Evolutionary conservation across 1,140 invertebrate genomes (phyloP).

Genomic region (Anastrepha obliqua): DNA sequence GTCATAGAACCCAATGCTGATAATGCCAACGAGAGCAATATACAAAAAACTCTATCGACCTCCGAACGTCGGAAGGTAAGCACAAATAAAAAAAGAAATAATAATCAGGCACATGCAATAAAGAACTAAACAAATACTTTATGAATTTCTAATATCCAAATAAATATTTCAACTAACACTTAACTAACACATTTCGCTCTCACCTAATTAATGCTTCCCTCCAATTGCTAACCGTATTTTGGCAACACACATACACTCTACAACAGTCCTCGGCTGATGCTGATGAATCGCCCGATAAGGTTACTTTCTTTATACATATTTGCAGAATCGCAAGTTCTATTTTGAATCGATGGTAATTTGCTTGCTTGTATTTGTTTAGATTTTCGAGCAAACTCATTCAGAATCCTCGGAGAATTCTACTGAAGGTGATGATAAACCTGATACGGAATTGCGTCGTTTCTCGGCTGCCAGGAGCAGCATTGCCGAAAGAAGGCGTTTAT

Average conservation of each 20-base stretch:
- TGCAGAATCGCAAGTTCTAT: neutral
- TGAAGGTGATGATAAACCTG: slow-evolving; percentile 71
- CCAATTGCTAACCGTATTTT: slow-evolving; percentile 49
- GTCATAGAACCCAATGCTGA: neutral
- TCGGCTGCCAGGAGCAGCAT: slow-evolving; percentile 81
- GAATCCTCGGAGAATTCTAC: slow-evolving; percentile 72
- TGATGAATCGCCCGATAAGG: slow-evolving; percentile 73
- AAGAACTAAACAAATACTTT: too few relatives aligned
- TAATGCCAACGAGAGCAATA: neutral
- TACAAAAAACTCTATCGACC: slow-evolving; percentile 82
- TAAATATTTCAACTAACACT: neutral
- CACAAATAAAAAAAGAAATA: neutral
- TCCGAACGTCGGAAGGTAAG: slow-evolving; percentile 81
- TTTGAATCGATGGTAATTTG: slow-evolving; percentile 73
- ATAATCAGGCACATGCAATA: neutral
- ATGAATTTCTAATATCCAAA: too few relatives aligned
- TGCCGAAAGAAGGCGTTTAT: slow-evolving; percentile 84
- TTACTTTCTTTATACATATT: slow-evolving; percentile 59
- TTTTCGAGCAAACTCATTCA: slow-evolving; percentile 71
- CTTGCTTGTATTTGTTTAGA: slow-evolving; percentile 59
- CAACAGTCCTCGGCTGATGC: slow-evolving; percentile 71
- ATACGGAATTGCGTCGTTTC: slow-evolving; percentile 71
- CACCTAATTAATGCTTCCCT: slow-evolving; percentile 39
- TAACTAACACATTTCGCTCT: slow-evolving; percentile 54
- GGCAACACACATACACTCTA: slow-evolving; percentile 52